These are phyloP conservation scores for Phortica variegata DNA, from an alignment of 1,140 invertebrate species.

Conservation along the genomic window DNA sequence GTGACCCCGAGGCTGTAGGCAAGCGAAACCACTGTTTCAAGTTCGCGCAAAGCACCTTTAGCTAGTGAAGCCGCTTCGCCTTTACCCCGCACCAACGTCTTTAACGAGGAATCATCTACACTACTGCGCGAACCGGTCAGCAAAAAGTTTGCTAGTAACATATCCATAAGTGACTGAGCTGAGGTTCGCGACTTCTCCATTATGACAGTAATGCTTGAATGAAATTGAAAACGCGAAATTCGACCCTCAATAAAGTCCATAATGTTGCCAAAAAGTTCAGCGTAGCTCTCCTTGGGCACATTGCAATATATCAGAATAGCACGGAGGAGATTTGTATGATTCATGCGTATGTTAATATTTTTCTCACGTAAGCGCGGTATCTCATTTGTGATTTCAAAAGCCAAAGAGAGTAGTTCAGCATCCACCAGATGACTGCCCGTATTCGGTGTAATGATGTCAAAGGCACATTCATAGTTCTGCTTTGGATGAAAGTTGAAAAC, in stretches of 20 bases:
- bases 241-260: conserved; percentile 60
- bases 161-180: conserved; percentile 67
- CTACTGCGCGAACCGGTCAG: conserved; percentile 56
- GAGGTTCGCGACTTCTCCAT: conserved; percentile 71
- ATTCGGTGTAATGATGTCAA: conserved; percentile 84
- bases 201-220: conserved; percentile 69
- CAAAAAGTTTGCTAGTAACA: conserved; percentile 72
- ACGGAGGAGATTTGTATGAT: conserved; percentile 78
- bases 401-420: conserved; percentile 79
- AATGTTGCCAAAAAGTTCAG: conserved; percentile 46
- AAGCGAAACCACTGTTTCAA: conserved; percentile 71
- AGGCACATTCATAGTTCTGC: conserved; percentile 87
- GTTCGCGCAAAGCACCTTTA: conserved; percentile 70
- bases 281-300: conserved; percentile 72
- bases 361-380: conserved; percentile 68
- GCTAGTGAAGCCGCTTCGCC: conserved; percentile 66
- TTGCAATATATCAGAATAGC: conserved; percentile 79
- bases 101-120: conserved; percentile 66
- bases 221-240: conserved; percentile 69
- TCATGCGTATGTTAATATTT: conserved; percentile 75
- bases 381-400: conserved; percentile 75
- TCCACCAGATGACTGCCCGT: conserved; percentile 74
- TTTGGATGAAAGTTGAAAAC: conserved; percentile 82
- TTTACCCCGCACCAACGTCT: conserved; percentile 64
- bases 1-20: conserved; percentile 73